Evolutionary conservation across 2,797 vertebrate genomes (phyloP), one percentile per base, ranked within the genome.

Genomic region (Coendou prehensilis): DNA sequence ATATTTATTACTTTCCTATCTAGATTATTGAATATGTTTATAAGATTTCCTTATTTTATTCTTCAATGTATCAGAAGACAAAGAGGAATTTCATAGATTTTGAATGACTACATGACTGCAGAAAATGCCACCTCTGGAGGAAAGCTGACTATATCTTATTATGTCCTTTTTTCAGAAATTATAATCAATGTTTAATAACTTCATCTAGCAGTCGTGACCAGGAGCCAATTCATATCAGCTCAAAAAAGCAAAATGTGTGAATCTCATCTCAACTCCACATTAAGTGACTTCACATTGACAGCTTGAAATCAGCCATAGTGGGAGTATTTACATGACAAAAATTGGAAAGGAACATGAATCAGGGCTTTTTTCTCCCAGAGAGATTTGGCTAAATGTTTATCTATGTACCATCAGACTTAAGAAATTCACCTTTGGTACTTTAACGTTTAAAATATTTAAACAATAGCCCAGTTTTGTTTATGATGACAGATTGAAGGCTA

Each of bases 61-160:
- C 33, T 95, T 93, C 50, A 86, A 20, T 56, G 20, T 56, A 93
- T 81, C 83, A 17, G 56, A 41, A 41, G 63, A 59, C 33, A 91
- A 92, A 89, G 26, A 94, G 33, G 14, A 85, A 91, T 91, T 96
- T 71, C 86, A 82, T 7, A 78, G 41, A 89, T 83, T 93, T 92
- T 92, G 54, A 93, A 90, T 80, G 23, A 52, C 47, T 5, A 69
- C 45, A 94, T 87, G 41, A 85, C 79, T 71, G 64, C n/a, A 82
- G 33, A 52, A 76, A 86, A 86, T 50, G 63, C 20, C 14, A 89
- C 14, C 28, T 82, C 28, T 88, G 11, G 9, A n/a, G 14, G 61
- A 92, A 96, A 71, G 85, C 30, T 54, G 79, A 30, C 67, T 86
- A 22, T 56, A 64, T 69, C 28, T 87, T 76, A 75, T 87, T 59